Base-by-base conservation (phyloP, 2,888 invertebrate genomes). In the Neocrepidodera transversa region DNA sequence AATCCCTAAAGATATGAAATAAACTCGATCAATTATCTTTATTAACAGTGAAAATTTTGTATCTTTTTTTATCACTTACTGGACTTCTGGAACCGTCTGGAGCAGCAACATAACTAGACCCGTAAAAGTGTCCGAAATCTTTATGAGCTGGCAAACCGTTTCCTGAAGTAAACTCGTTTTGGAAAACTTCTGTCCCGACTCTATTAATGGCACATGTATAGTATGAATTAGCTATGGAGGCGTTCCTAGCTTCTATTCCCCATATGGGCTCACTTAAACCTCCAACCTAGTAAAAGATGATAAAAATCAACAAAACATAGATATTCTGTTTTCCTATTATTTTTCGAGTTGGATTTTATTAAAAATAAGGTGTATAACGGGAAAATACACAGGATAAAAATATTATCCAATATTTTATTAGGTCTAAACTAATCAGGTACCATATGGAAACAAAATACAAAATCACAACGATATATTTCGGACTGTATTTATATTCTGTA, bases 221-320 rank as follows among this genome's bases (percentile, higher is more conserved):
- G 76, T 95, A 98, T 68, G 88, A 88, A 76, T 98, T 99, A 0
- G 98, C 97, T 58, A 98, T 88, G 0, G 99, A 97, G 1, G 98
- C 98, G 80, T 90, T 92, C 63, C 98, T 83, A 0, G 98, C 97
- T 82, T 99, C 98, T 62, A 97, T 89, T 0, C 90, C 86, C 98
- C 98, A 99, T 68, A 98, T 81, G 0, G 96, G 93, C 80, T 98
- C 97, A 73, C 95, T 95, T 45, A 89, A 82, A 17, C 81, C 82
- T 0, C 86, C 83, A 45, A 85, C 75, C 80, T 80, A n/a, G 13
- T n/a, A 14, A 38, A 38, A 45, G 16, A 17, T 11, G 7, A 5
- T 40, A 16, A 17, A 40, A 14, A 16, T 28, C 2, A 11, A 2
- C 2, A 10, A 35, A 35, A 13, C 4, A 35, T 4, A n/a, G 30